These are phyloP conservation scores for Meloidogyne chitwoodi DNA, from an alignment of 1,140 invertebrate genomes.

Conservation along the genomic window DNA sequence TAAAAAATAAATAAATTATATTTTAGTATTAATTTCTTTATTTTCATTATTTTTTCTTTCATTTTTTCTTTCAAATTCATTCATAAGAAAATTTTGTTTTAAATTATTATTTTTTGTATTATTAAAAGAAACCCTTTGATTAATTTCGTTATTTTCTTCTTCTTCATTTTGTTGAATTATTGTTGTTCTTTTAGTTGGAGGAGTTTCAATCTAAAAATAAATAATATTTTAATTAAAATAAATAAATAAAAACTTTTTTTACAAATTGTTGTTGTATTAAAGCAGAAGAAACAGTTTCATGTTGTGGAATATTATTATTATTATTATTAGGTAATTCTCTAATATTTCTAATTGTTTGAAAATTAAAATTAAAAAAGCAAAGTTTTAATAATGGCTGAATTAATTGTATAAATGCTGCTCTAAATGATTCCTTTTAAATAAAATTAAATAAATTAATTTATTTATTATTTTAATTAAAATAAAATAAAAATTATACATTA, in stretches of 20 bases:
- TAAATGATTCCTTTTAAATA: constrained; percentile 30
- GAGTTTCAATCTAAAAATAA: neutral
- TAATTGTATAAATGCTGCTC: constrained; percentile 40
- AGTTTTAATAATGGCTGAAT: constrained; percentile 46
- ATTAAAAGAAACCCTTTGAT: neutral
- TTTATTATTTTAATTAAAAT: too few species aligned
- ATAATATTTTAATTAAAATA: too few species aligned
- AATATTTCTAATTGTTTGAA: neutral
- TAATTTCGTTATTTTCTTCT: neutral
- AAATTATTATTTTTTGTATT: too few species aligned
- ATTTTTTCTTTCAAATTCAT: neutral
- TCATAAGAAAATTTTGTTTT: neutral
- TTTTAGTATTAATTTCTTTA: neutral
- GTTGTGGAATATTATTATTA: neutral
- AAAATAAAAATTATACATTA: constrained; percentile 25
- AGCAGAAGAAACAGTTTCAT: constrained; percentile 28
- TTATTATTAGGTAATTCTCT: neutral
- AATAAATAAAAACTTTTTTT: neutral
- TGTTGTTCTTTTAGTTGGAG: neutral
- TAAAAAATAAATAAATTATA: neutral
- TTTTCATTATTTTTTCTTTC: neutral
- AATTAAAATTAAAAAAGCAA: constrained; percentile 45
- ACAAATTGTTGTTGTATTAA: constrained; percentile 5
- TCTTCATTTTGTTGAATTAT: neutral
- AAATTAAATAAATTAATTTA: constrained; percentile 15